Percentiles rank a stretch among this genome's conserved stretches.
phyloP scores from a whole-genome alignment of 2,888 invertebrate species.

The Orthosia cruda region DNA sequence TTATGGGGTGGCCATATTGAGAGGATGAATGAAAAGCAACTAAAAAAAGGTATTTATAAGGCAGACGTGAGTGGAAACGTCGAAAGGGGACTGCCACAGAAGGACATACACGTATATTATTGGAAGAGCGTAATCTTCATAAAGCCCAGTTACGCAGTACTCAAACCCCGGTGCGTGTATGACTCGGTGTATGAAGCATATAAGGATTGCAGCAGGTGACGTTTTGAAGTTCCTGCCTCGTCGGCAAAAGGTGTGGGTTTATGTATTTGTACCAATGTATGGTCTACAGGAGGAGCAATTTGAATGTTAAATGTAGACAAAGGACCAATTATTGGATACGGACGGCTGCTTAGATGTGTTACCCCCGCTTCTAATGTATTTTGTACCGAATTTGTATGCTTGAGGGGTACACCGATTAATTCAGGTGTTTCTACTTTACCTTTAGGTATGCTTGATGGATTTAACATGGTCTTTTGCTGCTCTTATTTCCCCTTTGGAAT shows the following conservation, averaged over 20 bases:
- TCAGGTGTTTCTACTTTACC: slow-evolving; percentile 16
- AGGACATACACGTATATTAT: neutral
- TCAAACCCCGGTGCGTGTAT: neutral
- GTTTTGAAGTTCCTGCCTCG: neutral
- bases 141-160: neutral
- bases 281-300: slow-evolving; percentile 16
- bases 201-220: neutral
- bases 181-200: neutral
- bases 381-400: slow-evolving; percentile 26
- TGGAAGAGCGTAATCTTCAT: too few relatives aligned
- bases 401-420: slow-evolving; percentile 8
- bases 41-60: neutral
- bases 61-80: neutral
- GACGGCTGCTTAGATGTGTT: slow-evolving; percentile 16
- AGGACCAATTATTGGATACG: slow-evolving; percentile 31
- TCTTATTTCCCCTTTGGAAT: too few relatives aligned
- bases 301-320: slow-evolving; percentile 20
- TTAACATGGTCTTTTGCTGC: neutral
- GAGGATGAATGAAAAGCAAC: neutral
- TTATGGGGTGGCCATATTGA: neutral
- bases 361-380: slow-evolving; percentile 11
- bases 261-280: neutral
- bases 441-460: slow-evolving; percentile 11
- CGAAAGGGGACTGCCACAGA: neutral
- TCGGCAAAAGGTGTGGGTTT: neutral